Evolutionary conservation across 2,113 vertebrate genomes (phyloP).

Genomic region (Leptosomus discolor): DNA sequence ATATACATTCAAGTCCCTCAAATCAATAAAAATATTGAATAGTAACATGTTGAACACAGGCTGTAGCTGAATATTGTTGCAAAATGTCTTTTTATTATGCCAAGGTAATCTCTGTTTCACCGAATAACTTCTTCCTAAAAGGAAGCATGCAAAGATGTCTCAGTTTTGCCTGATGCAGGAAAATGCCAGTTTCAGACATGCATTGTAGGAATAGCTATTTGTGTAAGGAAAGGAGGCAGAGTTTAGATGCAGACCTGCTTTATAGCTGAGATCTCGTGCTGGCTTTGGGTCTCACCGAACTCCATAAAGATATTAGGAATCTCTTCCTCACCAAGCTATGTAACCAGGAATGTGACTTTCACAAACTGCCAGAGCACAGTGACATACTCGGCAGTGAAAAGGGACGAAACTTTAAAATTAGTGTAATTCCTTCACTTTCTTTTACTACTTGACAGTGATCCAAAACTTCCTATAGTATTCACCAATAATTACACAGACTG

Average conservation of each 20-base stretch:
- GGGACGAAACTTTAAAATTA: not conserved
- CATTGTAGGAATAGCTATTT: not conserved
- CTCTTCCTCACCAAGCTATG: not conserved
- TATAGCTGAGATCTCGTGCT: not conserved
- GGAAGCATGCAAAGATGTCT: not conserved
- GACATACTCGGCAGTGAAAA: not conserved
- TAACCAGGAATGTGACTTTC: constrained; percentile 13
- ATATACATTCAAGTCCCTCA: not conserved
- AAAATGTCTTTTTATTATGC: not conserved
- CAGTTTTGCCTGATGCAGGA: not conserved
- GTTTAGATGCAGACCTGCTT: not conserved
- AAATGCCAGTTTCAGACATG: not conserved
- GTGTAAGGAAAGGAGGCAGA: not conserved
- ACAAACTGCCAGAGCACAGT: not conserved
- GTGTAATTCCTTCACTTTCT: not conserved
- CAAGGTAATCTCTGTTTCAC: not conserved
- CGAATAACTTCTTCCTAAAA: not conserved
- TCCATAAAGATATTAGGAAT: not conserved
- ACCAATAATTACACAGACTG: not conserved
- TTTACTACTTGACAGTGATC: not conserved
- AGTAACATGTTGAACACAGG: not conserved
- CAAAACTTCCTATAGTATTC: not conserved
- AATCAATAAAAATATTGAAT: not conserved
- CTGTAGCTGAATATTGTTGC: not conserved
- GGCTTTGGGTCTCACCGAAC: not conserved